Base-by-base conservation (phyloP, 2,113 vertebrate species). In the Geothlypis trichas region DNA sequence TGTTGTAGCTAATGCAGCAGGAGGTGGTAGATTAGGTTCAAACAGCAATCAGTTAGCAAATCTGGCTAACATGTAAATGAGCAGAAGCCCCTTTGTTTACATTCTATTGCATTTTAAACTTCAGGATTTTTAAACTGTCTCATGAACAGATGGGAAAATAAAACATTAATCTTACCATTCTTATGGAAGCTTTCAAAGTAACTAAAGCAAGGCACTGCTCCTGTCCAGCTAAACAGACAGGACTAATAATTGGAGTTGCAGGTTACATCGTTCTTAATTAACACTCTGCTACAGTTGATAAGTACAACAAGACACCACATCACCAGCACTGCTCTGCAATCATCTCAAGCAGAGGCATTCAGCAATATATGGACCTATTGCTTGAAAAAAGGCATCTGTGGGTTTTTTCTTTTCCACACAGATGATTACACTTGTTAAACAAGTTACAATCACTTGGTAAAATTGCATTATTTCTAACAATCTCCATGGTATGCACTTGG, bases 1-100 rank as follows among this genome's bases (percentile, higher is more conserved):
- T 99, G 99, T 99, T 99, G 99, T 99, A 99, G 99, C 99, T 99
- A 99, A 99, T 98, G 98, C 97, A 98, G 98, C 98, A 98, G 96
- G 97, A 97, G 97, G 98, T 98, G 97, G 98, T 97, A 98, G 98
- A 98, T 98, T 98, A 98, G 98, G 97, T 98, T 98, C 97, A 98
- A 98, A 98, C 93, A 98, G 97, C 98, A 97, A 98, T 98, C 98
- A 98, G 96, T 97, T 94, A 98, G 97, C 97, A 98, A 98, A 98
- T 98, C 97, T 98, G 98, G 97, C 97, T 97, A 97, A 96, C 97
- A 98, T 98, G 97, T 97, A 98, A 98, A 98, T 98, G 98, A 98
- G 97, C 94, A 97, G 92, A 77, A 88, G 94, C 94, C 94, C 95
- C 95, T 87, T 93, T 98, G 98, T 98, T 98, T 98, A 98, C 98